Conservation (phyloP, 35 echinoderm and acorn worm genomes). For the Heliocidaris erythrogramma region DNA sequence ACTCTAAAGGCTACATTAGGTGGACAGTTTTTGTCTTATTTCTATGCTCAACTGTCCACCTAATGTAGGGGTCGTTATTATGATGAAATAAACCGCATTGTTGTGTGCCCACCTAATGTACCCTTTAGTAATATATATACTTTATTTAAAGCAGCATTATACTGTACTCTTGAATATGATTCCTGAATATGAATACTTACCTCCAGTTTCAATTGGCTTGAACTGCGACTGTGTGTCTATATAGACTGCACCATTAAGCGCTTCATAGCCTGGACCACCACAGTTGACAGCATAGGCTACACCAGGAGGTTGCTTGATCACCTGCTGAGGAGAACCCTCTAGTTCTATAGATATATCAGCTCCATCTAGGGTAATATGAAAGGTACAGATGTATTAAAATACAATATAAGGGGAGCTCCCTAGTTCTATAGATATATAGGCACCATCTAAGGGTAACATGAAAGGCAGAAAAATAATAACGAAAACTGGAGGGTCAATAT, state of each 20-base stretch:
- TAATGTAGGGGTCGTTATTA: too few species aligned
- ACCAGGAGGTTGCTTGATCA: constrained; percentile 72
- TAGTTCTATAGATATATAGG: constrained; percentile 61
- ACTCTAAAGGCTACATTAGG: too few species aligned
- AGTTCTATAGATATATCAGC: constrained; percentile 69
- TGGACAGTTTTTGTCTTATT: too few species aligned
- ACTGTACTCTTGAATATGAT: too few species aligned
- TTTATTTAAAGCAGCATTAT: too few species aligned
- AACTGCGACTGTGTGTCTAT: constrained; percentile 44
- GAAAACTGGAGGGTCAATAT: neutral
- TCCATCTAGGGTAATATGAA: constrained; percentile 47
- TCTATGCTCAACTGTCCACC: too few species aligned
- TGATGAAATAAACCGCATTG: too few species aligned
- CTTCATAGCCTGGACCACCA: constrained; percentile 75
- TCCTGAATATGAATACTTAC: neutral
- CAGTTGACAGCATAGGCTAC: constrained; percentile 80
- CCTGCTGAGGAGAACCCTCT: constrained; percentile 68
- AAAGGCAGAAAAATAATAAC: neutral
- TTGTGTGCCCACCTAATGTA: too few species aligned
- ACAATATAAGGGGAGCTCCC: constrained; percentile 55
- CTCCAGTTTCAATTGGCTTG: neutral
- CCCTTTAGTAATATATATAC: too few species aligned
- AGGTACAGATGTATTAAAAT: neutral
- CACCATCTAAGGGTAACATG: constrained; percentile 49
- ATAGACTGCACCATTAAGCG: constrained; percentile 64